A percentile compares a stretch with the other conserved stretches of the same genome.
Conservation (phyloP, 2,888 invertebrate species). For the Ischnus inquisitorius region DNA sequence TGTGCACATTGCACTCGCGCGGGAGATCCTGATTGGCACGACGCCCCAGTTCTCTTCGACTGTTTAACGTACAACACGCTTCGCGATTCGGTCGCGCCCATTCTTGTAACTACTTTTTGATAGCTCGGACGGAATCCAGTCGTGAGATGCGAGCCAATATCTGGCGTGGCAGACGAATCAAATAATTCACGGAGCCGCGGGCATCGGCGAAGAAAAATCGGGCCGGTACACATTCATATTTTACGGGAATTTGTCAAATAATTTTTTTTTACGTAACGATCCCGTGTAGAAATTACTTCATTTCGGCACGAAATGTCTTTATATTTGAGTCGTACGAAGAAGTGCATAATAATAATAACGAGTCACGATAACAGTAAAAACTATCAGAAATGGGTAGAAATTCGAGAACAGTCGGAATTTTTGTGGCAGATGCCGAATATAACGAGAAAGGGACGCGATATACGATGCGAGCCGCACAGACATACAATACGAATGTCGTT, state of each 20-base stretch:
- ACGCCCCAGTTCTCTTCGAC: conserved; percentile 56
- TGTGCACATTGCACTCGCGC: conserved; percentile 56
- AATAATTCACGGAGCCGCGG: conserved; percentile 18
- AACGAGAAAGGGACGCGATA: conserved; percentile 37
- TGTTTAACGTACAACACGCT: conserved; percentile 46
- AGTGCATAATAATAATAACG: neutral
- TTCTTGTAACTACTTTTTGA: conserved; percentile 53
- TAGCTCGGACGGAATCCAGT: conserved; percentile 17
- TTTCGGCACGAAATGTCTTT: neutral
- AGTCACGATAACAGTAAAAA: neutral
- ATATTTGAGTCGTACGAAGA: no score
- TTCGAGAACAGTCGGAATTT: conserved; percentile 19
- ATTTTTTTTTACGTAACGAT: no score
- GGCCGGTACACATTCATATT: neutral
- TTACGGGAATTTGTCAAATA: neutral
- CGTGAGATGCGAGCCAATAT: neutral
- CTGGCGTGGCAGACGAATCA: neutral
- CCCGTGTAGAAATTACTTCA: neutral
- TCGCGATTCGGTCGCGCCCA: conserved; percentile 43
- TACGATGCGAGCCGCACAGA: conserved; percentile 3
- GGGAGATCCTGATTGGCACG: conserved; percentile 71
- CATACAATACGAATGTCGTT: conserved; percentile 57
- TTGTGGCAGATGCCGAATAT: conserved; percentile 59
- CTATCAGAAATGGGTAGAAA: neutral
- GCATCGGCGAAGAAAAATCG: neutral